Evolutionary conservation across 2,888 invertebrate species (phyloP).

Genomic region (Phymatocera aterrima): DNA sequence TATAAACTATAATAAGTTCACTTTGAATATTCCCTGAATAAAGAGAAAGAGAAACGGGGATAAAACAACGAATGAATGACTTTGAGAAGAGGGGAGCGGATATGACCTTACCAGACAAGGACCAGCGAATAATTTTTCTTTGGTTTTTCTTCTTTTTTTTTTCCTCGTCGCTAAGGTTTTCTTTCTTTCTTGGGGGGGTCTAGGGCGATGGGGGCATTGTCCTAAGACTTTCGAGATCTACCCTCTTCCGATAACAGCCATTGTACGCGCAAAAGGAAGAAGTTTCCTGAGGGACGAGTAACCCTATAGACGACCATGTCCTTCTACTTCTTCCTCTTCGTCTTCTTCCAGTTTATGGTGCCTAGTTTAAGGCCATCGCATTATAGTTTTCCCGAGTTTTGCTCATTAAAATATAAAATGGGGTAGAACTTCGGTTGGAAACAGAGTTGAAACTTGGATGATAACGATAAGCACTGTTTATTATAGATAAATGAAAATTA

Average conservation of each 20-base stretch:
- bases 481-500: too few species aligned
- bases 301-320: neutral
- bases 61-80: neutral
- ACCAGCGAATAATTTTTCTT: neutral
- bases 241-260: conserved; percentile 28
- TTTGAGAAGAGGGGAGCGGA: neutral
- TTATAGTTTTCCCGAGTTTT: neutral
- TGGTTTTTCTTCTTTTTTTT: neutral
- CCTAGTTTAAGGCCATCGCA: conserved; percentile 10
- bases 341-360: too few species aligned
- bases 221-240: conserved; percentile 22
- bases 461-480: too few species aligned
- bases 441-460: too few species aligned
- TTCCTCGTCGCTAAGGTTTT: too few species aligned
- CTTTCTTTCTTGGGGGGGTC: neutral
- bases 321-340: too few species aligned
- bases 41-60: neutral
- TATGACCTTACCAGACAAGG: neutral
- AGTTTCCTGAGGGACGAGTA: conserved; percentile 2
- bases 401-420: too few species aligned
- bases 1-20: neutral
- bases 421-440: too few species aligned
- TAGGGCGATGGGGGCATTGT: neutral
- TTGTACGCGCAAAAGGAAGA: conserved; percentile 13
- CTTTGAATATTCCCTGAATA: neutral